These are phyloP conservation scores for Notocelia uddmanniana DNA, from an alignment of 2,888 invertebrate genomes.

Conservation along the genomic window DNA sequence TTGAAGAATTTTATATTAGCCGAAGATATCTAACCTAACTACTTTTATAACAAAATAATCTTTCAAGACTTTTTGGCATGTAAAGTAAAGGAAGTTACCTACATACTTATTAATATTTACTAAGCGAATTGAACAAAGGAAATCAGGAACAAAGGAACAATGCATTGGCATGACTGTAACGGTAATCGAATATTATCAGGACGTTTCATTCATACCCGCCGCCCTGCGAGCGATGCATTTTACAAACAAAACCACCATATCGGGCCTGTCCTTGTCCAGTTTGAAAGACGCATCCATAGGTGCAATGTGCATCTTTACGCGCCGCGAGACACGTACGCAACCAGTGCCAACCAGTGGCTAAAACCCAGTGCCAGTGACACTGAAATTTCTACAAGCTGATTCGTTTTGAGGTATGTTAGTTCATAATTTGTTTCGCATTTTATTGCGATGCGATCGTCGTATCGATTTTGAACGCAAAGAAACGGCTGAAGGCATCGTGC, in stretches of 20 bases:
- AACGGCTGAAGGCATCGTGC: constrained; percentile 64
- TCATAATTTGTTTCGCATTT: constrained; percentile 52
- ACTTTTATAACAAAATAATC: neutral
- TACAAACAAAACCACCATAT: constrained; percentile 55
- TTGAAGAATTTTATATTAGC: too few relatives aligned
- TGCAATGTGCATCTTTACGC: constrained; percentile 48
- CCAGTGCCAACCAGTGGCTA: neutral
- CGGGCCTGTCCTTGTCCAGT: constrained; percentile 57
- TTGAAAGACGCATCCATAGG: constrained; percentile 70
- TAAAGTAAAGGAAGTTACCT: neutral
- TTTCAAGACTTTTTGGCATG: neutral
- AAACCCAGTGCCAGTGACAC: constrained; percentile 24
- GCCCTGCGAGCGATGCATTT: constrained; percentile 50
- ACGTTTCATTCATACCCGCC: constrained; percentile 8
- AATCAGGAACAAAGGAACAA: neutral
- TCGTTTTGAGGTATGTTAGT: constrained; percentile 69
- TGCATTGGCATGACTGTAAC: neutral
- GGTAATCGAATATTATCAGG: neutral
- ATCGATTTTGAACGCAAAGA: constrained; percentile 78
- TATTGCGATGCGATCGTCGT: constrained; percentile 61
- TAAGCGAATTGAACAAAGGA: neutral
- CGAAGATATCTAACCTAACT: too few relatives aligned
- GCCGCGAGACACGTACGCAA: constrained; percentile 6
- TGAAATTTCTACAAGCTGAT: constrained; percentile 72
- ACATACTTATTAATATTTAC: too few relatives aligned